phyloP scores from a whole-genome alignment of 2,797 vertebrate species.

The Cossypha caffra region DNA sequence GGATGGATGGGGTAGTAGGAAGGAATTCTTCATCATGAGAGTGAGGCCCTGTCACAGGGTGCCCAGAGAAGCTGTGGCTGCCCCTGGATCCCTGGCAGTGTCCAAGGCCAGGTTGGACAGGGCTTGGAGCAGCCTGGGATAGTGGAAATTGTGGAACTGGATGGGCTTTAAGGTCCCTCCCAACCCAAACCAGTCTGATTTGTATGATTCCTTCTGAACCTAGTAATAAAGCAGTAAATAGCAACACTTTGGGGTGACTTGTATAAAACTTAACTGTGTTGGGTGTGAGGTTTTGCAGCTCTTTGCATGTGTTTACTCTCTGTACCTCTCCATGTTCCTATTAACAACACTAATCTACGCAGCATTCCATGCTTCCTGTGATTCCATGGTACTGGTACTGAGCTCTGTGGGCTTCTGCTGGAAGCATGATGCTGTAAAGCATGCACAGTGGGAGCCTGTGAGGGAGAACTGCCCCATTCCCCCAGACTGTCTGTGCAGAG shows the following conservation, averaged over 20 bases:
- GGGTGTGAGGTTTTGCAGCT: background rate
- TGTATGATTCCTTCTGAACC: background rate
- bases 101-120: rapidly evolving
- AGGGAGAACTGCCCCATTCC: background rate
- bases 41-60: background rate
- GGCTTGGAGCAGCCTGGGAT: background rate
- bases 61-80: background rate
- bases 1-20: rapidly evolving
- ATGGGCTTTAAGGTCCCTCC: background rate
- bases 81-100: background rate
- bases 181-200: background rate
- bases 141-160: background rate
- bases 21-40: rapidly evolving
- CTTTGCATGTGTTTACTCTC: background rate
- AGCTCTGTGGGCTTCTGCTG: background rate
- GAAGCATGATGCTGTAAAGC: background rate
- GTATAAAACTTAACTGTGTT: background rate
- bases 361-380: background rate
- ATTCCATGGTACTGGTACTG: background rate
- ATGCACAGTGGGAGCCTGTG: background rate
- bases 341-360: background rate
- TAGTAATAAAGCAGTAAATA: background rate
- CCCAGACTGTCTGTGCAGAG: background rate
- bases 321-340: background rate
- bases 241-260: background rate